Percentiles rank a stretch among this genome's conserved stretches.
Evolutionary conservation across 2,113 vertebrate genomes (phyloP).

Genomic region (Sapayoa aenigma): DNA sequence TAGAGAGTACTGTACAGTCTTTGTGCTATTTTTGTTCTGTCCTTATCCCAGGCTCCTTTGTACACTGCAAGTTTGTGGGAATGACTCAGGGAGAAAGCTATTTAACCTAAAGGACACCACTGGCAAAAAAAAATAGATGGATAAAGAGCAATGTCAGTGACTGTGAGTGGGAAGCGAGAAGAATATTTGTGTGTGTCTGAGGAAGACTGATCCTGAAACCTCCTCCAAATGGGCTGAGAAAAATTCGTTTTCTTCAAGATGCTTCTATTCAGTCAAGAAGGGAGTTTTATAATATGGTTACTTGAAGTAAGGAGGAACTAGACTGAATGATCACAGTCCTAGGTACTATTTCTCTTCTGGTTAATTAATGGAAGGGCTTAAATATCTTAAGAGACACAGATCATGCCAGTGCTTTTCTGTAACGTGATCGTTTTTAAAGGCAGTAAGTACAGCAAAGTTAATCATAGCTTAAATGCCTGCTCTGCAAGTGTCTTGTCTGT

Average conservation of each 20-base stretch:
- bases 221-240: not conserved
- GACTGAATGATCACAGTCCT: not conserved
- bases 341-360: slow-evolving; percentile 48
- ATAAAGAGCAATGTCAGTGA: not conserved
- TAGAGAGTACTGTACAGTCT: slow-evolving; percentile 49
- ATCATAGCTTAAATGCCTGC: slow-evolving; percentile 14
- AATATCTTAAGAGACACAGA: not conserved
- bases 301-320: not conserved
- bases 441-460: slow-evolving; percentile 13
- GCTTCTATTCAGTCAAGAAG: not conserved
- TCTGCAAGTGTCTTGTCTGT: not conserved
- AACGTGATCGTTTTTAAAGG: not conserved
- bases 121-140: not conserved
- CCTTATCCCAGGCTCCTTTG: slow-evolving; percentile 58
- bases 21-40: slow-evolving; percentile 63
- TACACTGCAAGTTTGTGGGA: slow-evolving; percentile 51
- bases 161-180: not conserved
- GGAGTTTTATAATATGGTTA: not conserved
- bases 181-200: not conserved
- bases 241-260: not conserved
- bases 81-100: slow-evolving; percentile 68
- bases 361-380: slow-evolving; percentile 64
- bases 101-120: slow-evolving; percentile 64
- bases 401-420: slow-evolving; percentile 14
- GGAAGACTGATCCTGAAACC: not conserved